Percentiles rank a stretch among this genome's conserved stretches.
Conservation (phyloP, 2,797 vertebrate genomes). For the Diglossa cyanea region DNA sequence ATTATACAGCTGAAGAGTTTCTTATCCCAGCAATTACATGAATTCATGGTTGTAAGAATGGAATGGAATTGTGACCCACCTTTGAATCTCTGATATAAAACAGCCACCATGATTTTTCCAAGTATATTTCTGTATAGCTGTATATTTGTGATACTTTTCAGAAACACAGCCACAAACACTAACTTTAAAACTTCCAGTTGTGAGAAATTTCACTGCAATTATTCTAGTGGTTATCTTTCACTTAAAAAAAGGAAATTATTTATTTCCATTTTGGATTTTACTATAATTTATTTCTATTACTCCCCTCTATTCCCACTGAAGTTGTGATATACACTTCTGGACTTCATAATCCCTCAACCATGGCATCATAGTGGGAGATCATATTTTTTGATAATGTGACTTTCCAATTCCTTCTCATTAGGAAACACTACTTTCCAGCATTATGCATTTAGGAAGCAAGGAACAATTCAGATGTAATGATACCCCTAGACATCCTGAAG, state of each 20-base stretch:
- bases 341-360: background rate
- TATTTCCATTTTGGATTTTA: background rate
- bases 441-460: background rate
- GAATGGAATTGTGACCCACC: background rate
- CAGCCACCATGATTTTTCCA: background rate
- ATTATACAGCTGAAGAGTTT: background rate
- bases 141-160: background rate
- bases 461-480: background rate
- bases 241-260: background rate
- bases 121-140: background rate
- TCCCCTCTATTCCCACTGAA: background rate
- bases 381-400: background rate
- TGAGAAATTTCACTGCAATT: background rate
- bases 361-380: background rate
- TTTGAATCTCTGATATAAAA: background rate
- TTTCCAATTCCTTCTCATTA: background rate
- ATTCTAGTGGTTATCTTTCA: background rate
- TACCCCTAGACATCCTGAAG: background rate
- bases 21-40: background rate
- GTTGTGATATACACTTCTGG: background rate
- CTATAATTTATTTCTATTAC: background rate
- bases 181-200: background rate
- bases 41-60: background rate
- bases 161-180: background rate
- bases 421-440: too few relatives aligned